A percentile compares a stretch with the other conserved stretches of the same genome.
Evolutionary conservation across 2,113 vertebrate species (phyloP).

Genomic region (Rhinolophus sinicus): DNA sequence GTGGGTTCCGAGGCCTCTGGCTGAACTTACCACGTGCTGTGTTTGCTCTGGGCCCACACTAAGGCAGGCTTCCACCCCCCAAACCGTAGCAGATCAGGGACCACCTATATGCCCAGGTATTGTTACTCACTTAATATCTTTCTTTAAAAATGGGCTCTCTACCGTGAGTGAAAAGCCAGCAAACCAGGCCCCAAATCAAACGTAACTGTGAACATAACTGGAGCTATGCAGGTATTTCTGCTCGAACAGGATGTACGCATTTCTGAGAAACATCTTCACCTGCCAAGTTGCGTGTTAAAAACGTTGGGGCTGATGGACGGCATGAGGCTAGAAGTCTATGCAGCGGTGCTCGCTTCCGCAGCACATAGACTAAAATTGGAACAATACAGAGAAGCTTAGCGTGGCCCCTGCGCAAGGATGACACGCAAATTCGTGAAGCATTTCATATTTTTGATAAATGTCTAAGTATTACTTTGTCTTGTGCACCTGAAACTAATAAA

Average conservation of each 20-base stretch:
- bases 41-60: neutral
- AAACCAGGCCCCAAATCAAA: neutral
- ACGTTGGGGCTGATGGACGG: neutral
- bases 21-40: accelerated
- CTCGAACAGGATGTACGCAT: accelerated
- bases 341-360: too few relatives aligned
- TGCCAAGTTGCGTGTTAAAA: accelerated
- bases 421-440: too few relatives aligned
- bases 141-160: neutral
- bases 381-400: too few relatives aligned
- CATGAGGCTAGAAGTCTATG: accelerated
- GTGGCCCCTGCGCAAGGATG: too few relatives aligned
- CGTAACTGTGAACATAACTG: neutral
- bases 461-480: too few relatives aligned
- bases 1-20: neutral
- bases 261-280: neutral
- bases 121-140: neutral
- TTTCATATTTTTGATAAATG: too few relatives aligned
- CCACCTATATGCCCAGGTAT: neutral
- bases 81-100: neutral
- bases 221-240: too few relatives aligned
- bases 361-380: too few relatives aligned
- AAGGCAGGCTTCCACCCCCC: neutral
- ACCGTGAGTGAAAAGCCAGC: neutral
- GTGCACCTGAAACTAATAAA: too few relatives aligned